A percentile compares a stretch with the other conserved stretches of the same genome.
Evolutionary conservation across 2,797 vertebrate genomes (phyloP).

Genomic region (Tolypeutes matacus): DNA sequence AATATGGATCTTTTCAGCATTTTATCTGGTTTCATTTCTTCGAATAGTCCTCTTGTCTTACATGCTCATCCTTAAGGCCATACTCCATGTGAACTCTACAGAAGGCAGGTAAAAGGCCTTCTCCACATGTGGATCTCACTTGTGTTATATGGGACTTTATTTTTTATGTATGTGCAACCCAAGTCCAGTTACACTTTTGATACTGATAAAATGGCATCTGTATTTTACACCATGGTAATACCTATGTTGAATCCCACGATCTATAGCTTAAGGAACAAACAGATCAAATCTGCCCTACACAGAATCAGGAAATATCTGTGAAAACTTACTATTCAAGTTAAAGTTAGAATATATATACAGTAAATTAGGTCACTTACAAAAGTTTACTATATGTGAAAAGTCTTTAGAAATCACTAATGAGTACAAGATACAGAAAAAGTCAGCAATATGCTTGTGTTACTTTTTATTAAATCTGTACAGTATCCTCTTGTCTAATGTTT

Average conservation of each 20-base stretch:
- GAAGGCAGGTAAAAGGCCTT: slow-evolving; percentile 41
- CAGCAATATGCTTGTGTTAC: too few species aligned
- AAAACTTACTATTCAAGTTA: not conserved
- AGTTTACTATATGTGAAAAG: not conserved
- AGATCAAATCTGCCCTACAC: slow-evolving; percentile 19
- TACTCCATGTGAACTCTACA: slow-evolving; percentile 6
- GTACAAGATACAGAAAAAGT: not conserved
- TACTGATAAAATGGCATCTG: slow-evolving; percentile 57
- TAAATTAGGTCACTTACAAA: not conserved
- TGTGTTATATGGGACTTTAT: not conserved
- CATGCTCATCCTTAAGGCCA: slow-evolving; percentile 17
- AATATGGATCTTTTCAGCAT: slow-evolving; percentile 18
- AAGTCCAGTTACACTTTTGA: slow-evolving; percentile 67
- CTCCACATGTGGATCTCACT: slow-evolving; percentile 38
- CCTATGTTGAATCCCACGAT: slow-evolving; percentile 64
- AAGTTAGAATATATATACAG: not conserved
- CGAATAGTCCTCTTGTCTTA: slow-evolving; percentile 23
- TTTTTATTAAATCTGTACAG: too few species aligned
- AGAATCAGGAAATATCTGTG: not conserved
- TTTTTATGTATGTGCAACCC: slow-evolving; percentile 42
- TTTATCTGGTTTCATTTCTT: slow-evolving; percentile 23
- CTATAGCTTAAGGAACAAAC: slow-evolving; percentile 63
- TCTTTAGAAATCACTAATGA: not conserved
- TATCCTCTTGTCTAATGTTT: too few species aligned
- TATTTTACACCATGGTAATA: slow-evolving; percentile 57